phyloP scores from a whole-genome alignment of 2,888 invertebrate species.

The Elmis aenea region DNA sequence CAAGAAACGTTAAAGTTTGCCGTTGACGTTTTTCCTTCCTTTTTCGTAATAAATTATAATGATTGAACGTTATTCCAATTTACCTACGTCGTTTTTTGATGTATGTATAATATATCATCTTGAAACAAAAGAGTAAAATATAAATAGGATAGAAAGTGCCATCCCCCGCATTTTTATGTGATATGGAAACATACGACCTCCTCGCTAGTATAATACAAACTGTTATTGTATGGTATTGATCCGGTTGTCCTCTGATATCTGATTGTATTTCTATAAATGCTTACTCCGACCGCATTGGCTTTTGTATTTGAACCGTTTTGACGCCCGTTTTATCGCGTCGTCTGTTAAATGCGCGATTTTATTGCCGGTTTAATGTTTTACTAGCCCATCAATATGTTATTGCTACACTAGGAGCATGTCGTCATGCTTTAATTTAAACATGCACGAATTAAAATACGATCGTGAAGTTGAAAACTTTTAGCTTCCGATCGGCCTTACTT shows the following conservation, averaged over 20 bases:
- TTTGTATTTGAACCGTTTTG: slow-evolving; percentile 15
- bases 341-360: slow-evolving; percentile 16
- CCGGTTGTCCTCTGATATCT: slow-evolving; percentile 19
- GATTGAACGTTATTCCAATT: too few species aligned
- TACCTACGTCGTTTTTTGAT: too few species aligned
- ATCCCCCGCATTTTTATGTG: slow-evolving; percentile 13
- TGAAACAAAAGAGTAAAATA: slow-evolving; percentile 6
- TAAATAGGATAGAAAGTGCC: slow-evolving; percentile 10
- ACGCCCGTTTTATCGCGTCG: slow-evolving; percentile 15
- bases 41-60: too few species aligned
- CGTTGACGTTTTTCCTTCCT: too few species aligned
- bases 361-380: slow-evolving; percentile 18
- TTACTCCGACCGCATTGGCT: slow-evolving; percentile 8
- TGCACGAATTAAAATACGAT: too few species aligned
- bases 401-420: too few species aligned
- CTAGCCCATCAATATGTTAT: slow-evolving; percentile 18
- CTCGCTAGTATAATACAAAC: slow-evolving; percentile 20
- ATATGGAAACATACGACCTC: slow-evolving; percentile 17
- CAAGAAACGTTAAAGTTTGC: too few species aligned
- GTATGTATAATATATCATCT: too few species aligned
- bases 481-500: too few species aligned
- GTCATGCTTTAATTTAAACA: too few species aligned
- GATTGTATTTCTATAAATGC: slow-evolving; percentile 24
- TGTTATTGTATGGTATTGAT: slow-evolving; percentile 22
- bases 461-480: too few species aligned